Evolutionary conservation across 2,797 vertebrate genomes (phyloP), one percentile per base, ranked within the genome.

Genomic region (Sebastes aleutianus): DNA sequence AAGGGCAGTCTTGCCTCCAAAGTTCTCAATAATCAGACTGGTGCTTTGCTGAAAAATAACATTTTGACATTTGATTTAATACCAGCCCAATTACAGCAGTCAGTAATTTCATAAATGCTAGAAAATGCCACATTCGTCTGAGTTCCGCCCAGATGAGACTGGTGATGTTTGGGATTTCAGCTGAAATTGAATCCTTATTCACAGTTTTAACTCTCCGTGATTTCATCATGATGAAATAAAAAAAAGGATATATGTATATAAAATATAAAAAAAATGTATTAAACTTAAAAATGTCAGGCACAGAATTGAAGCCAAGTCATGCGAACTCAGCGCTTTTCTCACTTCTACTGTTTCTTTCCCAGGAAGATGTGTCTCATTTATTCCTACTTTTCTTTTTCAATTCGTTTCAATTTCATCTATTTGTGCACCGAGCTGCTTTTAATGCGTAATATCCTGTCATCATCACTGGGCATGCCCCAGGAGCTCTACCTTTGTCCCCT

Each of bases 391-490:
- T 58, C 18, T 66, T 43, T 74, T 22, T 62, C 10, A 8, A 4
- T 22, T 77, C 12, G 26, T 54, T 87, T 86, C 31, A 64, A 47
- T 36, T 34, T 54, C 16, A 62, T 79, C 34, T 85, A 58, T 85
- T 74, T 75, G 32, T 80, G 54, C 54, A 54, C 58, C 26, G 56
- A 73, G 36, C 70, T 62, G 78, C 70, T 75, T 76, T 80, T 77
- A 22, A 57, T 86, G 62, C 20, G 3, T 50, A 34, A 64, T 74
- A 74, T 59, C 57, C 68, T 82, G 74, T 86, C 78, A 85, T 85
- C 63, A 72, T 85, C 26, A 29, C 34, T 58, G 73, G 63, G 27
- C 20, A 56, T 58, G 57, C 27, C 24, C 59, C 54, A 9, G 24
- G 39, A 74, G 62, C 70, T 43, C 14, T 29, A 66, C 59, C 74